Evolutionary conservation across 2,888 invertebrate species (phyloP).

Genomic region (Bellardia bayeri): DNA sequence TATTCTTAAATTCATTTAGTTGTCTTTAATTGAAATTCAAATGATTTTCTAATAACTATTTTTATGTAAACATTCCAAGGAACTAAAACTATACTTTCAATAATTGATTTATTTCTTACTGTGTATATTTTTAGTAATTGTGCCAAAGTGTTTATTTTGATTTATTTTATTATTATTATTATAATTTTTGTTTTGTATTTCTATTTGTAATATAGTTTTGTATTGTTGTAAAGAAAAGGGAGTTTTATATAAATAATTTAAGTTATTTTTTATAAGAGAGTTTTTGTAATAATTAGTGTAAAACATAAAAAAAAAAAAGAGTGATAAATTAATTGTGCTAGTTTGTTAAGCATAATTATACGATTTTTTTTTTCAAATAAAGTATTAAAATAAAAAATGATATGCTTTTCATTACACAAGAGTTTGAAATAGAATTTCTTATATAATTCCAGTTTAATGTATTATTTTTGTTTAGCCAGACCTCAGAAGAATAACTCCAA

Average conservation of each 20-base stretch:
- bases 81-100: slow-evolving; percentile 36
- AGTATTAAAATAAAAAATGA: slow-evolving; percentile 26
- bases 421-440: no score
- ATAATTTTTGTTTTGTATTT: slow-evolving; percentile 23
- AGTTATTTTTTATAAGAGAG: slow-evolving; percentile 1
- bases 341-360: slow-evolving; percentile 22
- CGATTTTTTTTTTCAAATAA: slow-evolving; percentile 57
- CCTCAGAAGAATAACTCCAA: no score
- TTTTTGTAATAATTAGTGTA: slow-evolving; percentile 14
- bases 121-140: slow-evolving; percentile 44
- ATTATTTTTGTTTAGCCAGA: no score
- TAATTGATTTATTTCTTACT: slow-evolving; percentile 12
- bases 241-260: slow-evolving; percentile 20
- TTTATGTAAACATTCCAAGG: slow-evolving; percentile 61
- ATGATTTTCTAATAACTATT: neutral
- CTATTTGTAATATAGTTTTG: slow-evolving; percentile 24
- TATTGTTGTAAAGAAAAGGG: slow-evolving; percentile 17
- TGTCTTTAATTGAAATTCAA: neutral
- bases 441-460: no score
- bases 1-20: neutral
- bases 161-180: slow-evolving; percentile 2
- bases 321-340: slow-evolving; percentile 43
- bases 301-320: neutral
- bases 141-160: slow-evolving; percentile 61
- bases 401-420: no score